phyloP scores from a whole-genome alignment of 1,140 invertebrate species.

The Stegodyphus mimosarum region DNA sequence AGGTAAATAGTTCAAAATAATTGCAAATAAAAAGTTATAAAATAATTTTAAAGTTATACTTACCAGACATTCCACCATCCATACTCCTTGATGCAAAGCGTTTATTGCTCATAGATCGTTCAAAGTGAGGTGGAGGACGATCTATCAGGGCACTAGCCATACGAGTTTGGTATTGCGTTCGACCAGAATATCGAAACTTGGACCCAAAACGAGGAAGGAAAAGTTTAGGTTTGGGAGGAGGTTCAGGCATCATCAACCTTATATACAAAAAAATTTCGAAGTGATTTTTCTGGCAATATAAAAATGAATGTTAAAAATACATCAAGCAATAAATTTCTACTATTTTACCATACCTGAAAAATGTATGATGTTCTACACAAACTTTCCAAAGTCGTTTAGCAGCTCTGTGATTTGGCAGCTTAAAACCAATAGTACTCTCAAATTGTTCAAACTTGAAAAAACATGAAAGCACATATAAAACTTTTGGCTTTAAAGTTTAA shows the following conservation, averaged over 20 bases:
- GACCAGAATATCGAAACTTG: conserved; percentile 93
- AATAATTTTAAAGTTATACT: background rate
- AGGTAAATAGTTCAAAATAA: no score
- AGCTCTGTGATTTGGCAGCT: conserved; percentile 90
- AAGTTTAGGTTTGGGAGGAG: conserved; percentile 79
- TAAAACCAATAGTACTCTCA: conserved; percentile 96
- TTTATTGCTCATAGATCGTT: conserved; percentile 84
- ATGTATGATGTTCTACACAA: conserved; percentile 99
- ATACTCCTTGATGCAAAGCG: conserved; percentile 83
- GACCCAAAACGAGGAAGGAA: conserved; percentile 89
- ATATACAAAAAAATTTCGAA: conserved; percentile 41
- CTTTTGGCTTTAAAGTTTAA: no score
- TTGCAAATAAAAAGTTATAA: no score
- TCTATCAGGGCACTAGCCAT: conserved; percentile 80
- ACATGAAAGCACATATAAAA: no score
- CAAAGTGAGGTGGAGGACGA: conserved; percentile 86
- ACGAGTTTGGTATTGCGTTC: conserved; percentile 95
- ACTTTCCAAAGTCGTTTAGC: conserved; percentile 99
- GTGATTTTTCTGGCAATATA: no score
- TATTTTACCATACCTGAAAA: conserved; percentile 83
- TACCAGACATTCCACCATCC: conserved; percentile 76
- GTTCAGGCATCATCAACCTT: conserved; percentile 93
- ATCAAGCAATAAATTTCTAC: background rate
- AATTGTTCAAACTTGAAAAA: conserved; percentile 85
- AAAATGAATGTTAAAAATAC: no score